Evolutionary conservation across 2,113 vertebrate species (phyloP).

Genomic region (Myodes glareolus): DNA sequence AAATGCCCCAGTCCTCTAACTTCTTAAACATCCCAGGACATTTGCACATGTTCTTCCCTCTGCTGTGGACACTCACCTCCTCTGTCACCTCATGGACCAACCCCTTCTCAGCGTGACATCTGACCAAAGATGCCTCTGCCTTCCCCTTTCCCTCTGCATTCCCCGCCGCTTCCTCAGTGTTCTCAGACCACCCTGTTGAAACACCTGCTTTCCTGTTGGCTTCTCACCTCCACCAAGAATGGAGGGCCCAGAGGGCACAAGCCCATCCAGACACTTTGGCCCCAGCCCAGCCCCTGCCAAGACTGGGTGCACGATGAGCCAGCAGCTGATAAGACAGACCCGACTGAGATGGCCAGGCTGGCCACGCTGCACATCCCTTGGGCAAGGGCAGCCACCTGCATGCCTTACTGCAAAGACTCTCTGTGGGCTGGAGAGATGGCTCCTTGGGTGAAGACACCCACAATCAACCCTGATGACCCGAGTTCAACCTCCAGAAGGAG

Average conservation of each 20-base stretch:
- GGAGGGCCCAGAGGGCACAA: no score
- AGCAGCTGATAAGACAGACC: neutral
- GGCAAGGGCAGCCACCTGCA: neutral
- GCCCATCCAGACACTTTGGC: neutral
- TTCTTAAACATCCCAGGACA: neutral
- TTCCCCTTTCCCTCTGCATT: neutral
- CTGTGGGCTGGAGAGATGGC: neutral
- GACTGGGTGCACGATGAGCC: accelerated
- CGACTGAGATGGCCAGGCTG: neutral
- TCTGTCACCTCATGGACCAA: neutral
- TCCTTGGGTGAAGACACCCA: neutral
- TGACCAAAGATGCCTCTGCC: neutral
- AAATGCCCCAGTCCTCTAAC: neutral
- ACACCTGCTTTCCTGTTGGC: neutral
- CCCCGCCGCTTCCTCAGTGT: neutral
- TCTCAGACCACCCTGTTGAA: accelerated
- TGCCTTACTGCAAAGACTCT: neutral
- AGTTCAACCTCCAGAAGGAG: neutral
- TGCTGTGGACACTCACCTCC: neutral
- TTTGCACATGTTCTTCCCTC: neutral
- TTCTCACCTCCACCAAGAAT: neutral
- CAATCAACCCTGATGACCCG: neutral
- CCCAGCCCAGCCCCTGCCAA: neutral
- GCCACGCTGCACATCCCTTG: accelerated
- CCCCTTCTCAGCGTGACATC: neutral